Base-by-base conservation (phyloP, 2,113 vertebrate species). In the Talpa occidentalis region DNA sequence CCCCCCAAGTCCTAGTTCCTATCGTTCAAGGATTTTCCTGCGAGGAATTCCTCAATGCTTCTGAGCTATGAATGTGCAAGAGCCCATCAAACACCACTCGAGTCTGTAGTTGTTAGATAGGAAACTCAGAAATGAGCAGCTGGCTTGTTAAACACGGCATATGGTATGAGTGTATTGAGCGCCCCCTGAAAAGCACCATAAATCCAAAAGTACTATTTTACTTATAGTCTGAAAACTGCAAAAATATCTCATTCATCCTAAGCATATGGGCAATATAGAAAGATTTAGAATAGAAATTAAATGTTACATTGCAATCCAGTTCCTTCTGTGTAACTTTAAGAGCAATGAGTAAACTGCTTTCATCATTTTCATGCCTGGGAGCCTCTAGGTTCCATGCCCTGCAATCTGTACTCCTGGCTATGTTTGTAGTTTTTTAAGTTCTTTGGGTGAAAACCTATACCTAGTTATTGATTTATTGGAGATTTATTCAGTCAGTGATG, bases 211-310 rank as follows among this genome's bases (percentile, higher is more conserved):
- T 28, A 91, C 66, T 84, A 26, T 89, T 96, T 93, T 85, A 84
- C 88, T 94, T 81, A 89, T 37, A 66, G 80, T 78, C 79, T 77
- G 77, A 59, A 96, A 93, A 52, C 69, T 84, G 56, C 62, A 97
- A 88, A 96, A 92, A 80, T 66, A 66, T 54, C 64, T 87, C 91
- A 85, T 77, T 52, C 37, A 64, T 59, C 66, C 88, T 93, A 79
- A 93, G n/a, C 95, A 94, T 91, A 80, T 96, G 91, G 88, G n/a
- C 42, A 59, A 74, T 86, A 85, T 37, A 74, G 86, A 70, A 76
- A 91, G 87, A 92, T 77, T 91, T 66, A 89, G 79, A 70, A 81
- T 54, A 72, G 88, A 85, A 81, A 91, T 66, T 42, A 93, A 90
- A 89, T 37, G 40, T 70, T 74, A 30, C 60, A 44, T 59, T 85